Percentiles rank a stretch among this genome's conserved stretches.
Evolutionary conservation across 2,113 vertebrate species (phyloP).

Genomic region (Canis aureus): DNA sequence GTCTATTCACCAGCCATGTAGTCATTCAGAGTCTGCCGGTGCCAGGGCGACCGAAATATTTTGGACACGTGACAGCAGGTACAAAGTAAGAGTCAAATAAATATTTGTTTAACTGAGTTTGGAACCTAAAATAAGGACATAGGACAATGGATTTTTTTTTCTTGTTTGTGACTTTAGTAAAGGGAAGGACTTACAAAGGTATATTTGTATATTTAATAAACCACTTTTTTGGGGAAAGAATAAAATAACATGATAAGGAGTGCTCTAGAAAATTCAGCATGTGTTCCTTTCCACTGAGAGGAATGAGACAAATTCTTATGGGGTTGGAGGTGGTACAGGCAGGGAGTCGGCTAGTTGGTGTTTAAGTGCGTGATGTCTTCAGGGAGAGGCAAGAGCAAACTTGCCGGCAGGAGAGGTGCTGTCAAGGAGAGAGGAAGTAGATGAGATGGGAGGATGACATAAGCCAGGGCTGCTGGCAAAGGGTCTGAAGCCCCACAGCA

Average conservation of each 20-base stretch:
- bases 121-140: slow-evolving; percentile 34
- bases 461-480: neutral
- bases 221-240: neutral
- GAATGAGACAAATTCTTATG: neutral
- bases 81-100: neutral
- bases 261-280: slow-evolving; percentile 21
- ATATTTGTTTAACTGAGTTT: slow-evolving; percentile 20
- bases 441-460: neutral
- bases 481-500: neutral
- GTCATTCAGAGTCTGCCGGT: neutral
- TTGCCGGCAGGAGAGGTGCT: neutral
- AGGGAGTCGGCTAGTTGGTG: neutral
- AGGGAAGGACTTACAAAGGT: neutral
- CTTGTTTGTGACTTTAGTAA: slow-evolving; percentile 14
- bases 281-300: neutral
- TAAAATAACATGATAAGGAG: neutral
- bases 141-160: neutral
- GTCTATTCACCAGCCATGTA: neutral
- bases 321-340: neutral
- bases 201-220: slow-evolving; percentile 40
- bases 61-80: neutral
- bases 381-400: neutral
- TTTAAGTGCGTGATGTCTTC: neutral
- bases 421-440: neutral
- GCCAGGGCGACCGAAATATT: neutral